Evolutionary conservation across 2,888 invertebrate genomes (phyloP), one percentile per base, ranked within the genome.

Genomic region (Tetragnatha montana): DNA sequence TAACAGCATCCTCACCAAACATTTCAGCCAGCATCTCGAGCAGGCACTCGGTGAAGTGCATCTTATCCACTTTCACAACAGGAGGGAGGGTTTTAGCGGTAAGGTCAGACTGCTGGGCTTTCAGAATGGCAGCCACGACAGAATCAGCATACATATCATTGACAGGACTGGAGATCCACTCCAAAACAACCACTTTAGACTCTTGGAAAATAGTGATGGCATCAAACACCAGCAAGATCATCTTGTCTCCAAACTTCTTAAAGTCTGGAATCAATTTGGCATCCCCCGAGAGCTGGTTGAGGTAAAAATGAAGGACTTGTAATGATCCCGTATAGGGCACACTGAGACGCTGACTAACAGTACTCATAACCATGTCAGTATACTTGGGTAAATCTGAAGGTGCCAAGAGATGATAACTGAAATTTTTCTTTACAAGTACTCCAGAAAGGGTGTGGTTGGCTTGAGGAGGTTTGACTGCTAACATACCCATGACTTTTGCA

Each of bases 121-220:
- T 96, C 92, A 99, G 95, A 70, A 98, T 95, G 74, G 96, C 97
- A 0, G 97, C 97, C 85, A 98, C 95, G 50, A 98, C 96, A 50
- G 99, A 97, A 94, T 99, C 99, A 50, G 99, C 99, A 94, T 96
- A 99, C 98, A 99, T 99, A 94, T 99, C 99, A 93, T 98, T 96
- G 76, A 98, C 96, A 0, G 99, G 98, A 93, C 96, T 97, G 8
- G 98, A 98, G 75, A 96, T 95, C 99, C 99, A 99, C 95, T 98
- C 98, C 89, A 99, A 95, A 0, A 97, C 96, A 50, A 98, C 96
- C 92, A 97, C 95, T 93, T 96, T 96, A 69, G 96, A 95, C 92
- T 98, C 97, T 19, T 98, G 94, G 0, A 95, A 95, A 69, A 99
- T 95, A 91, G 97, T 97, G 74, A 99, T 95, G 91, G 96, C 96